A percentile compares a stretch with the other conserved stretches of the same genome.
These are phyloP conservation scores for Pemphigus obesinymphae DNA, from an alignment of 1,140 invertebrate species.

Conservation along the genomic window DNA sequence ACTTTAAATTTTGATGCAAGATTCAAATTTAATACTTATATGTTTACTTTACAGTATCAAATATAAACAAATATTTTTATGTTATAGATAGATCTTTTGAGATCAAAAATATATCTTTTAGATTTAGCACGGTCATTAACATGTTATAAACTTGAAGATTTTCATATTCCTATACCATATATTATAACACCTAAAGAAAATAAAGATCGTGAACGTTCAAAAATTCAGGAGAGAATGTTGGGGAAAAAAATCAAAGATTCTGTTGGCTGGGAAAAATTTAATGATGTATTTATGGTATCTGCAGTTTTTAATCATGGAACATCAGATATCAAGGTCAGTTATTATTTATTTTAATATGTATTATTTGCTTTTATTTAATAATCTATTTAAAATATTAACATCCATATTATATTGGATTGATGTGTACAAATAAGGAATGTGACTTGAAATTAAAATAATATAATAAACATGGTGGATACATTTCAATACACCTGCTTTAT, in stretches of 20 bases:
- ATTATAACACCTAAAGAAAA: not conserved
- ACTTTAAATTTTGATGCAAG: no score
- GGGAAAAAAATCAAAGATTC: conserved; percentile 41
- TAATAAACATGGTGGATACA: no score
- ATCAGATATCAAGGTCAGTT: conserved; percentile 63
- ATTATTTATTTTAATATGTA: not conserved
- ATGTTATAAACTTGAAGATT: conserved; percentile 52
- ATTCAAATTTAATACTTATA: no score
- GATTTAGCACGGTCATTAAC: conserved; percentile 65
- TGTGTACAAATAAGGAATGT: no score
- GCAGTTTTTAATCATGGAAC: conserved; percentile 74
- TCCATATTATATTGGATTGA: no score
- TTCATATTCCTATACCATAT: not conserved
- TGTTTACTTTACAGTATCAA: no score
- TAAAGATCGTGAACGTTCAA: not conserved
- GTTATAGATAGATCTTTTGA: conserved; percentile 70
- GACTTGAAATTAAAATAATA: no score
- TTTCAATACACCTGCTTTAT: no score
- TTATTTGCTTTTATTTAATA: no score
- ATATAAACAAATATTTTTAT: not conserved
- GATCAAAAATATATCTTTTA: conserved; percentile 69
- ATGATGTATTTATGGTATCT: conserved; percentile 83
- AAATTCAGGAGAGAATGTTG: conserved; percentile 40
- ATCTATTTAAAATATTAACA: no score
- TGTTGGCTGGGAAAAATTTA: conserved; percentile 68